Base-by-base conservation (phyloP, 2,113 vertebrate species). In the Misgurnus anguillicaudatus region DNA sequence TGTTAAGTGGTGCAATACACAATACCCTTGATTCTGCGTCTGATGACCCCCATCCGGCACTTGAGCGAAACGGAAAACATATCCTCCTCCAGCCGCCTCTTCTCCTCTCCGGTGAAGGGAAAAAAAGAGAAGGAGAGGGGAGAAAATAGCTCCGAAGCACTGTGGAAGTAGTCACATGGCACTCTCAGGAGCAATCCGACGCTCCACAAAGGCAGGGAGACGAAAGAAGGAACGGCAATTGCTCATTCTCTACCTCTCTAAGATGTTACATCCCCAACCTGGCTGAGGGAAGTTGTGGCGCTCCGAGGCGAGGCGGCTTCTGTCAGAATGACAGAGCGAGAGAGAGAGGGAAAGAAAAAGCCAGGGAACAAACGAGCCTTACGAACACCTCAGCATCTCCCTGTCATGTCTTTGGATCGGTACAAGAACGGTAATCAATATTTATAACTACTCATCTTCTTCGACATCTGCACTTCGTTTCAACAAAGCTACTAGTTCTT, bases 61-160 rank as follows among this genome's bases (percentile, higher is more conserved):
- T 95, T 96, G 73, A 97, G 92, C 31, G 95, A 95, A 83, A 97
- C 92, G 9, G 95, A 94, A 74, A 97, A 95, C 95, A 97, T 96
- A 90, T 89, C 89, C 87, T 86, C 48, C 39, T 80, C 77, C 67
- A 36, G 58, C 61, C 75, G 24, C 87, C 78, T 83, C 86, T 63
- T 85, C 80, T 41, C 86, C 71, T 89, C 82, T 77, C 87, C 85
- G 84, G 87, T 82, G 78, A 89, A 79, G 65, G 63, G 5, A 24
- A 42, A 69, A 88, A 84, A 77, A 58, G 55, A 86, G 80, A 19
- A 21, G 10, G 36, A 64, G 64, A 75, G 77, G 73, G 63, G 77
- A 60, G 57, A 58, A 84, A 85, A 80, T 19, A 79, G 71, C 78
- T 84, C 77, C 57, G 81, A 79, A 75, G 89, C 83, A 63, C 79